Evolutionary conservation across 1,140 invertebrate genomes (phyloP).

Genomic region (Ceratina japonica): DNA sequence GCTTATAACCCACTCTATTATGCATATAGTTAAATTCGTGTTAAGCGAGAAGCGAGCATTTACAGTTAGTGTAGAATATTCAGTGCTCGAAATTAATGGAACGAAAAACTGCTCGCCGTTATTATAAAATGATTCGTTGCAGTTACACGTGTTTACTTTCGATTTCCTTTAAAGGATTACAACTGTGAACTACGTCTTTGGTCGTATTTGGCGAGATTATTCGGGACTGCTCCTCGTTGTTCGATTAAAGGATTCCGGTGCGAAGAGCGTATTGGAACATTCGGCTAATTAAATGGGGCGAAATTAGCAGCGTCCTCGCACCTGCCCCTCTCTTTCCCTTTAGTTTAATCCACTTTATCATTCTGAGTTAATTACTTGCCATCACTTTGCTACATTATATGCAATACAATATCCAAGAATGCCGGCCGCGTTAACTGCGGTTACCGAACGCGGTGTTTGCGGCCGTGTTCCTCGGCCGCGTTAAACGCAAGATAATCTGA

Average conservation of each 20-base stretch:
- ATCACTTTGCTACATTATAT: conserved; percentile 22
- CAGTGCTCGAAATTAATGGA: too few relatives aligned
- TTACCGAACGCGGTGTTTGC: conserved; percentile 27
- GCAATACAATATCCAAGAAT: conserved; percentile 36
- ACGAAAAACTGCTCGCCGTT: too few relatives aligned
- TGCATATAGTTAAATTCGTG: too few relatives aligned
- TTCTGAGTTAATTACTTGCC: conserved; percentile 24
- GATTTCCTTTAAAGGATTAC: too few relatives aligned
- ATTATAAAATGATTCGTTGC: too few relatives aligned
- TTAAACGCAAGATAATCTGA: conserved; percentile 42
- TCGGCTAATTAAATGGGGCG: conserved; percentile 18
- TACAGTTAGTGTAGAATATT: too few relatives aligned
- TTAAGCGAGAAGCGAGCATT: too few relatives aligned
- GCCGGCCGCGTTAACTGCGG: conserved; percentile 18
- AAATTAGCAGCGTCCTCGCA: neutral
- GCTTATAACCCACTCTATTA: too few relatives aligned
- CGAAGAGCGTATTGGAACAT: neutral
- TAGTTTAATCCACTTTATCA: conserved; percentile 23
- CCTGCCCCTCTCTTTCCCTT: neutral
- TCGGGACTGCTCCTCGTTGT: neutral
- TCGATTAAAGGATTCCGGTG: neutral
- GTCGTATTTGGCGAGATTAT: neutral
- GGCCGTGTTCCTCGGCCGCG: conserved; percentile 28
- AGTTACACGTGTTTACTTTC: too few relatives aligned
- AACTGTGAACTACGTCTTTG: neutral